A percentile compares a stretch with the other conserved stretches of the same genome.
Evolutionary conservation across 2,113 vertebrate species (phyloP).

Genomic region (Ia io): DNA sequence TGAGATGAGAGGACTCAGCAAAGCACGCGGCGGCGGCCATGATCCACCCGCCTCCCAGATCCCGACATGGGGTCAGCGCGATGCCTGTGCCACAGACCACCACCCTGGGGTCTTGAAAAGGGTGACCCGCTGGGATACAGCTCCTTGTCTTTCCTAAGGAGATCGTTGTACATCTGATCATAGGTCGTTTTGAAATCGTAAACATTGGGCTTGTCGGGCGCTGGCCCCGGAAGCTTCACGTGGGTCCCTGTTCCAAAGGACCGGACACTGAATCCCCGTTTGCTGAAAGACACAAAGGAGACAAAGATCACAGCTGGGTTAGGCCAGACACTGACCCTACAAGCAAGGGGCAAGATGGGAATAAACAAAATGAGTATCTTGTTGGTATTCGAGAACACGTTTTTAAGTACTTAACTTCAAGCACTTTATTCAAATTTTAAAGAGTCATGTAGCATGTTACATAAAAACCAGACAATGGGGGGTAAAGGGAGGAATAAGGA

Average conservation of each 20-base stretch:
- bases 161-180: slow-evolving; percentile 99
- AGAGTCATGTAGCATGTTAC: background rate
- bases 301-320: slow-evolving; percentile 12
- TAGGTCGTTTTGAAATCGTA: slow-evolving; percentile 99
- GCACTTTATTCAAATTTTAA: background rate
- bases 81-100: slow-evolving; percentile 63
- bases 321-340: background rate
- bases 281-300: slow-evolving; percentile 88
- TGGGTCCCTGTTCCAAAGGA: slow-evolving; percentile 98
- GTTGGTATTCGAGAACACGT: accelerated
- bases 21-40: background rate
- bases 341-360: background rate
- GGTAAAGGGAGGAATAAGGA: too few species aligned
- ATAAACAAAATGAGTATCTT: background rate
- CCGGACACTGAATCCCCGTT: slow-evolving; percentile 96
- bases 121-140: slow-evolving; percentile 93
- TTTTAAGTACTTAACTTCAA: background rate
- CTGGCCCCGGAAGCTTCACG: slow-evolving; percentile 97
- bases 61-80: slow-evolving; percentile 16
- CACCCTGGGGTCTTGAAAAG: slow-evolving; percentile 70
- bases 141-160: slow-evolving; percentile 99
- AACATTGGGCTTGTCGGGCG: slow-evolving; percentile 99
- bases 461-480: background rate
- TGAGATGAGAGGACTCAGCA: background rate
- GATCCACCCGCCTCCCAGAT: background rate